Percentiles rank a stretch among this genome's conserved stretches.
These are phyloP conservation scores for Mantis religiosa DNA, from an alignment of 2,888 invertebrate species.

Conservation along the genomic window DNA sequence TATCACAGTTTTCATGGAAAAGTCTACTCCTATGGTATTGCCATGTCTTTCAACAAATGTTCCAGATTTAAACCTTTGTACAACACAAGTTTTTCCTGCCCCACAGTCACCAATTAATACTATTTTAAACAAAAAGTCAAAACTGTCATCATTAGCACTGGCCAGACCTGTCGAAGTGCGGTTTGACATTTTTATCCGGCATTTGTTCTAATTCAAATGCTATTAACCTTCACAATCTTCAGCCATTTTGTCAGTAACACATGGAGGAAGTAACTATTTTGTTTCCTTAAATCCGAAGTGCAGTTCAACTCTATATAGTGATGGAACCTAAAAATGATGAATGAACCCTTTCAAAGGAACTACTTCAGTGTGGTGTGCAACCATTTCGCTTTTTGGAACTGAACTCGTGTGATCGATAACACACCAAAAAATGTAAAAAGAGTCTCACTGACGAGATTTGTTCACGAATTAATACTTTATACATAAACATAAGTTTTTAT, in stretches of 20 bases:
- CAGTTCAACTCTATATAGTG: no score
- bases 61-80: constrained; percentile 92
- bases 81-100: constrained; percentile 90
- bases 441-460: no score
- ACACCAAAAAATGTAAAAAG: no score
- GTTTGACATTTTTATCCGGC: neutral
- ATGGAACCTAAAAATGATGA: no score
- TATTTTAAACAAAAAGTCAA: constrained; percentile 93
- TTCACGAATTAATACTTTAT: no score
- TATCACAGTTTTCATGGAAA: constrained; percentile 94
- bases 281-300: no score
- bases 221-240: neutral
- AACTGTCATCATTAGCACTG: constrained; percentile 61
- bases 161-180: neutral
- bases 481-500: no score
- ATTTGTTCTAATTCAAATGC: neutral
- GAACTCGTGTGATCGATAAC: no score
- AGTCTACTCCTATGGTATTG: constrained; percentile 96
- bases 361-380: no score
- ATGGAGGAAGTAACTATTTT: no score
- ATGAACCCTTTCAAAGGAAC: no score
- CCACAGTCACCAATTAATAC: constrained; percentile 90
- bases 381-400: no score
- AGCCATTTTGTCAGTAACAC: neutral
- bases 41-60: constrained; percentile 93